Evolutionary conservation across 2,888 invertebrate genomes (phyloP), one percentile per base, ranked within the genome.

Genomic region (Tetranychus piercei): DNA sequence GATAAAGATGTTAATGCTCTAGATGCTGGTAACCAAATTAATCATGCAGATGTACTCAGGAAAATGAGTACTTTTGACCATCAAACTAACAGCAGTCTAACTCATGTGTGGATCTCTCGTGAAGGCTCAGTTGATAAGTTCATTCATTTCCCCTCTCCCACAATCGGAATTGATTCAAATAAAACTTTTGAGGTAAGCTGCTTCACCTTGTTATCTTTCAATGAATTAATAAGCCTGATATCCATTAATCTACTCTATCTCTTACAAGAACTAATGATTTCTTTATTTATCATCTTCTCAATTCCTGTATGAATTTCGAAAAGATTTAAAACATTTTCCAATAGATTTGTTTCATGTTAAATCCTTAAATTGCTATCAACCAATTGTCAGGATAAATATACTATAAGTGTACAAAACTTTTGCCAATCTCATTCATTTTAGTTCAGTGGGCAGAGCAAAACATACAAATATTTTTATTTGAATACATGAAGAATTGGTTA

Each of bases 81-180:
- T 81, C 86, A 89, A 72, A 89, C 88, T 0, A 92, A 92, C 82
- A 91, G 91, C 64, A 92, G 92, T 0, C 88, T 90, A 79, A 86
- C 87, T 78, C 90, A 91, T 82, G 87, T 87, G 69, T 94, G 92
- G 92, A 87, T 89, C 79, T 91, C 90, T 22, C 90, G 91, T 81
- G 88, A 87, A 77, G 91, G 93, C 5, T 88, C 89, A 81, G 90
- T 92, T 0, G 92, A 92, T 81, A 88, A 90, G 71, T 84, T 91
- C 75, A 88, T 92, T 0, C 89, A 91, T 82, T 92, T 90, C 82
- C 92, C 95, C 0, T 89, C 94, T 0, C 89, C 92, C 0, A 90
- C 92, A 0, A 94, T 88, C 82, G 95, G 94, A 43, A 88, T 94
- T 77, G 96, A 96, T 83, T 92, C 92, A 1, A 94, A 95, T 82